These are phyloP conservation scores for Pemphredon lugubris DNA, from an alignment of 2,888 invertebrate species.

Conservation along the genomic window DNA sequence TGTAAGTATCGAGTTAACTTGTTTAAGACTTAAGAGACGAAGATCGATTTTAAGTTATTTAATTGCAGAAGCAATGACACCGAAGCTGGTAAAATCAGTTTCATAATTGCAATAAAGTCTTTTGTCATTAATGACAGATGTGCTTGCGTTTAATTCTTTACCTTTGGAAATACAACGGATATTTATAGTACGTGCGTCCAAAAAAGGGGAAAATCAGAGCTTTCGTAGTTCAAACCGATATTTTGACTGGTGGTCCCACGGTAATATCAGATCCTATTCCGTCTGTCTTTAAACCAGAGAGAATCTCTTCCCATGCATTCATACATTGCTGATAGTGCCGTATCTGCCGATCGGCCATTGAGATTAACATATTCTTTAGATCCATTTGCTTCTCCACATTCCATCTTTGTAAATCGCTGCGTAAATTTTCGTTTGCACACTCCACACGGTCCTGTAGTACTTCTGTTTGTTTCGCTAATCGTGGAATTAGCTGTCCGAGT, in stretches of 20 bases:
- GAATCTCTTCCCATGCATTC: slow-evolving; percentile 83
- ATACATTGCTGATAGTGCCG: slow-evolving; percentile 85
- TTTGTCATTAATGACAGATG: slow-evolving; percentile 40
- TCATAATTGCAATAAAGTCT: slow-evolving; percentile 57
- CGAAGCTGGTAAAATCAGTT: slow-evolving; percentile 48
- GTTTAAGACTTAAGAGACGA: slow-evolving; percentile 40
- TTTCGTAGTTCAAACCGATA: slow-evolving; percentile 62
- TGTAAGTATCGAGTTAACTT: slow-evolving; percentile 37
- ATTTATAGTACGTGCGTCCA: slow-evolving; percentile 7
- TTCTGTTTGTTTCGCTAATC: slow-evolving; percentile 82
- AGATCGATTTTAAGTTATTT: slow-evolving; percentile 33
- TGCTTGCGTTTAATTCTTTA: slow-evolving; percentile 34
- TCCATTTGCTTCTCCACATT: slow-evolving; percentile 85
- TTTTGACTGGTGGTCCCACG: slow-evolving; percentile 64
- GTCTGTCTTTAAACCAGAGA: slow-evolving; percentile 75
- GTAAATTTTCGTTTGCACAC: slow-evolving; percentile 86
- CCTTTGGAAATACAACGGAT: slow-evolving; percentile 29
- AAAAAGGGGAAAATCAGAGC: not conserved
- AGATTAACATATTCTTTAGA: slow-evolving; percentile 84
- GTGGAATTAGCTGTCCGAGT: slow-evolving; percentile 81
- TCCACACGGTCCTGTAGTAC: slow-evolving; percentile 85
- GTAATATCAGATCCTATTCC: slow-evolving; percentile 69
- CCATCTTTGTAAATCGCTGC: slow-evolving; percentile 87
- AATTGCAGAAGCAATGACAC: slow-evolving; percentile 49
- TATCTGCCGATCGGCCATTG: slow-evolving; percentile 86